phyloP scores from a whole-genome alignment of 2,113 vertebrate genomes.

The Callaeas wilsoni region DNA sequence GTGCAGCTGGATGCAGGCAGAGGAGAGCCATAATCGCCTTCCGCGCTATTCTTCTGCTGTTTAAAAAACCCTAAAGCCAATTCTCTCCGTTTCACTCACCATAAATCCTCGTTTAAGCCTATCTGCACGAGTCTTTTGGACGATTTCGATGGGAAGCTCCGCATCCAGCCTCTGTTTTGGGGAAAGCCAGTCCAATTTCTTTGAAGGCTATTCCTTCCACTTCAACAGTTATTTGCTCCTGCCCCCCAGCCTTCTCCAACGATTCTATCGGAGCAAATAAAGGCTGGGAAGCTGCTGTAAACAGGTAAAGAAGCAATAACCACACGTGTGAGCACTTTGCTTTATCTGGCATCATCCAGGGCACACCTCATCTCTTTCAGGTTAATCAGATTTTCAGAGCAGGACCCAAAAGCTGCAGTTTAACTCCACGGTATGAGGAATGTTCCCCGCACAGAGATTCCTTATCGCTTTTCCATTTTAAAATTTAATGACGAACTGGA shows the following conservation, averaged over 20 bases:
- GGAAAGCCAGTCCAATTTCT: neutral
- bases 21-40: neutral
- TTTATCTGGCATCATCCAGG: neutral
- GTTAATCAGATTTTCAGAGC: neutral
- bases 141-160: neutral
- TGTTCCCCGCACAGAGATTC: neutral
- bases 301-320: neutral
- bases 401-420: neutral
- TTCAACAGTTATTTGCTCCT: neutral
- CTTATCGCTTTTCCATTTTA: neutral
- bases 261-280: rapidly evolving
- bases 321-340: neutral
- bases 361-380: neutral
- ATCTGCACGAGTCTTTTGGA: neutral
- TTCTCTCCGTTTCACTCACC: neutral
- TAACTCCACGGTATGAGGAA: neutral
- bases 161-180: neutral
- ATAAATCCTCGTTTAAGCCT: neutral
- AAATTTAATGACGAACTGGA: neutral
- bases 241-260: neutral
- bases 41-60: neutral
- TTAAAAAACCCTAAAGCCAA: neutral
- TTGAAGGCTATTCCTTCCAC: neutral
- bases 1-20: neutral
- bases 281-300: neutral